These are phyloP conservation scores for Pithys albifrons DNA, from an alignment of 2,113 vertebrate species.

Conservation along the genomic window DNA sequence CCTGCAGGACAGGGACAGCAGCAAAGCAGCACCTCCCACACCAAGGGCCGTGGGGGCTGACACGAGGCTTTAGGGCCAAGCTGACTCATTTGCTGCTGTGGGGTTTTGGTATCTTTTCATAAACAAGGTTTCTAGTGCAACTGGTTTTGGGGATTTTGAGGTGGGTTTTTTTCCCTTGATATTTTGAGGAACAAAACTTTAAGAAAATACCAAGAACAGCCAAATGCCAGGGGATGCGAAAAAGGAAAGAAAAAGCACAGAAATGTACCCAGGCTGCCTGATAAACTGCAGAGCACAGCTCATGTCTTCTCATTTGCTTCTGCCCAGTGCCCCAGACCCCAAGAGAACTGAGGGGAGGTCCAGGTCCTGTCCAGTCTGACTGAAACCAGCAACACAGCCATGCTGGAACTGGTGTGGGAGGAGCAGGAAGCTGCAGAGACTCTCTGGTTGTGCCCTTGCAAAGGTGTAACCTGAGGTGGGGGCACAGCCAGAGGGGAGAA, in stretches of 20 bases:
- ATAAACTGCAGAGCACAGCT: neutral
- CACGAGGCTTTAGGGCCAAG: fast-evolving
- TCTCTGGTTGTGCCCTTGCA: neutral
- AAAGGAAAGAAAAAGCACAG: neutral
- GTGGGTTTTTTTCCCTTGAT: neutral
- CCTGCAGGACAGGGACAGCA: neutral
- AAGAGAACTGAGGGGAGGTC: neutral
- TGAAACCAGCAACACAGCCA: neutral
- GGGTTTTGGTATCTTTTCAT: neutral
- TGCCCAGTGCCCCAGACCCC: neutral
- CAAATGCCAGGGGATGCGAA: neutral
- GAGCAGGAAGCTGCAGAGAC: neutral
- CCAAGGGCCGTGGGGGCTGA: neutral
- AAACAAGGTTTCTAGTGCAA: neutral
- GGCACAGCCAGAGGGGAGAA: neutral
- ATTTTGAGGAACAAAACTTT: conserved; percentile 58
- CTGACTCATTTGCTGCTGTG: neutral
- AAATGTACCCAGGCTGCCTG: neutral
- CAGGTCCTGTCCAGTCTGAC: neutral
- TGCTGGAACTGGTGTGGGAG: fast-evolving
- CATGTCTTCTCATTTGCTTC: neutral
- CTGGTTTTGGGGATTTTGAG: conserved; percentile 23
- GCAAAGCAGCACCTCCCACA: neutral
- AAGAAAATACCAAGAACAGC: conserved; percentile 40
- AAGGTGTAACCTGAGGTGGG: neutral